Evolutionary conservation across 1,140 invertebrate species (phyloP).

Genomic region (Brachionus angularis): DNA sequence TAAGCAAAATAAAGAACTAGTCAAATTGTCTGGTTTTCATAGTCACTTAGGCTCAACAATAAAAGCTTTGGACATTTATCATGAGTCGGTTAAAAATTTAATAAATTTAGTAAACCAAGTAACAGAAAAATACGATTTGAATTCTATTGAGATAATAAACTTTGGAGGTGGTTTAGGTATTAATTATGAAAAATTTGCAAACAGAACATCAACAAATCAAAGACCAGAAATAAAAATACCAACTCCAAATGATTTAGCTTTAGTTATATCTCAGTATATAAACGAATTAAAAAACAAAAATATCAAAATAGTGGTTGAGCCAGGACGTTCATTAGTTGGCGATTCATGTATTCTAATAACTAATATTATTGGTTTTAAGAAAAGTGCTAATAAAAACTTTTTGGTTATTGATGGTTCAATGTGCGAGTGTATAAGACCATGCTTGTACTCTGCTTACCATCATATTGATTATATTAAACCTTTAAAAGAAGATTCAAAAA

Average conservation of each 20-base stretch:
- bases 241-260: conserved; percentile 46
- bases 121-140: conserved; percentile 22
- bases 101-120: conserved; percentile 14
- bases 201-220: neutral
- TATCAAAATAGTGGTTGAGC: conserved; percentile 55
- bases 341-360: conserved; percentile 53
- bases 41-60: conserved; percentile 57
- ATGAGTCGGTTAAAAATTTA: conserved; percentile 47
- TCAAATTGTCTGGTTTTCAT: conserved; percentile 54
- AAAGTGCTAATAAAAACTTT: conserved; percentile 48
- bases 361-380: conserved; percentile 49
- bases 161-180: conserved; percentile 58
- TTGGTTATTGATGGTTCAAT: conserved; percentile 53
- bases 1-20: conserved; percentile 38
- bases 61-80: conserved; percentile 48
- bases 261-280: conserved; percentile 45
- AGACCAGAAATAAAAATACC: conserved; percentile 30
- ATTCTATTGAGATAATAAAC: conserved; percentile 51
- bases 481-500: conserved; percentile 44
- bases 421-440: conserved; percentile 57
- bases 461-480: conserved; percentile 49
- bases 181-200: conserved; percentile 49
- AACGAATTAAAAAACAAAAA: conserved; percentile 46
- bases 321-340: conserved; percentile 56
- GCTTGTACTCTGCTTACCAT: conserved; percentile 57